Percentiles rank a stretch among this genome's conserved stretches.
Conservation (phyloP, 2,888 invertebrate species). For the Ctena decussata region DNA sequence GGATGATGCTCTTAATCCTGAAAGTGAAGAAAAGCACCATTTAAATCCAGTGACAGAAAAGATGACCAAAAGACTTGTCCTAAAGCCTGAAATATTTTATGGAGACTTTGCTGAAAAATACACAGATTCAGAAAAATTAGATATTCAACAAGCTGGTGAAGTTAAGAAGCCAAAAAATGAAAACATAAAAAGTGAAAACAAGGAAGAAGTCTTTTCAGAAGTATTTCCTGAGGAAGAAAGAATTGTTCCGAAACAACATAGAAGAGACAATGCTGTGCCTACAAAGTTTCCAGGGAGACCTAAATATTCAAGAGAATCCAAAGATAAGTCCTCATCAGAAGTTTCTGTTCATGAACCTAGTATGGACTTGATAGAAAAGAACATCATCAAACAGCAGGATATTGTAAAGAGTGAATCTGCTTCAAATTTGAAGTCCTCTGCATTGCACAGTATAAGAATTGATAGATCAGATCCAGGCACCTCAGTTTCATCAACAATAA, state of each 20-base stretch:
- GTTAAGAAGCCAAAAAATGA: not conserved
- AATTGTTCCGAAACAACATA: constrained; percentile 14
- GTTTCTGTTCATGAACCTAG: not conserved
- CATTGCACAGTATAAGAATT: not conserved
- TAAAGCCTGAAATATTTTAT: constrained; percentile 13
- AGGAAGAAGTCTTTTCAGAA: not conserved
- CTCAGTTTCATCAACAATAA: not conserved
- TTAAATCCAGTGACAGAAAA: not conserved
- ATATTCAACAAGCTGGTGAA: not conserved
- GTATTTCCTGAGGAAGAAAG: constrained; percentile 10
- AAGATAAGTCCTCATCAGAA: not conserved
- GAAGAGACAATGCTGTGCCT: constrained; percentile 3
- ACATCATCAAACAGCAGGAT: not conserved
- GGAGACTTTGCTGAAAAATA: not conserved
- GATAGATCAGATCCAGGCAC: not conserved
- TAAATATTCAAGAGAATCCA: not conserved
- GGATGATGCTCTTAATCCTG: not conserved
- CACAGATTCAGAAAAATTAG: not conserved
- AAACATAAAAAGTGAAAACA: not conserved
- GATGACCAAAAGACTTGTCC: constrained; percentile 8
- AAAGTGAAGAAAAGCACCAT: not conserved
- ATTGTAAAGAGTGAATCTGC: constrained; percentile 53
- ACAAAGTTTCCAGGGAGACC: not conserved
- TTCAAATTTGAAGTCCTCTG: constrained; percentile 36
- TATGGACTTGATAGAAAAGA: not conserved